A percentile compares a stretch with the other conserved stretches of the same genome.
Conservation (phyloP, 2,797 vertebrate species). For the Delichon dasypus region DNA sequence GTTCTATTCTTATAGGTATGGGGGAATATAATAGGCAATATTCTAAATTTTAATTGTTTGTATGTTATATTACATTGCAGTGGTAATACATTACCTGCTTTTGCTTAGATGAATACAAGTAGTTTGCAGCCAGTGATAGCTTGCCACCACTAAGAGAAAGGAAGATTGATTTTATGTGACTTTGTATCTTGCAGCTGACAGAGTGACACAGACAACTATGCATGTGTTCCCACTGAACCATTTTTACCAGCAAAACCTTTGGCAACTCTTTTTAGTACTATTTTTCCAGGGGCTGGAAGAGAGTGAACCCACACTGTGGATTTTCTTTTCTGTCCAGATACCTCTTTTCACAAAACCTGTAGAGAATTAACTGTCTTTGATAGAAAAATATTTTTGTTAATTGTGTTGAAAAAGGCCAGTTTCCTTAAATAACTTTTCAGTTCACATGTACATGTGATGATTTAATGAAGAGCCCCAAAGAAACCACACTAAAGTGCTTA, state of each 20-base stretch:
- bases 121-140: not conserved
- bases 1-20: not conserved
- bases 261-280: not conserved
- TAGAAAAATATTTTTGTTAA: not conserved
- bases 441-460: not conserved
- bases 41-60: not conserved
- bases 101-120: not conserved
- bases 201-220: not conserved
- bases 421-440: not conserved
- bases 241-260: constrained; percentile 1
- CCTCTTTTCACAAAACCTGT: not conserved
- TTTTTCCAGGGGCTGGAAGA: not conserved
- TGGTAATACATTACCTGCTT: not conserved
- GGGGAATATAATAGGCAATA: not conserved
- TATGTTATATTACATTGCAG: not conserved
- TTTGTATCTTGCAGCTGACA: not conserved
- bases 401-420: not conserved
- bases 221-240: not conserved
- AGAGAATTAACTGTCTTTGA: not conserved
- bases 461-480: not conserved
- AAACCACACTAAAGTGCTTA: not conserved
- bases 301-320: not conserved
- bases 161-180: not conserved
- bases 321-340: not conserved
- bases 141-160: not conserved